Evolutionary conservation across 1,140 invertebrate species (phyloP), one percentile per base, ranked within the genome.

Genomic region (Melanaphis sacchari): DNA sequence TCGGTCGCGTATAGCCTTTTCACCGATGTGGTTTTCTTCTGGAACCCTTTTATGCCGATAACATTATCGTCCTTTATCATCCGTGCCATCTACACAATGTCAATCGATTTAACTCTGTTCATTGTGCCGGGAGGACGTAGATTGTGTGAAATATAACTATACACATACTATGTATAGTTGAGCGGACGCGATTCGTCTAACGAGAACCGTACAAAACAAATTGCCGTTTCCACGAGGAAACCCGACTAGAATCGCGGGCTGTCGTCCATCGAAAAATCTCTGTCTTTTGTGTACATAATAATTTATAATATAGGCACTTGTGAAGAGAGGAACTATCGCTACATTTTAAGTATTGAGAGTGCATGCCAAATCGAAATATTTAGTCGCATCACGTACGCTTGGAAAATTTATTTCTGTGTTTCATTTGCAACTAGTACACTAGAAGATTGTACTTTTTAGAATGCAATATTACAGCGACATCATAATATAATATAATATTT

Each of bases 1-100:
- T 85, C 38, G 9, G 9, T 9, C 22, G 40, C 26, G 38, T 41
- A n/a, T 49, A 87, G 46, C 43, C 85, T 87, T 87, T 46, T 21
- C 18, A 43, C 31, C 84, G 26, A 85, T 85, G 84, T 9, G 84
- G 84, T 85, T 85, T 85, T 85, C 84, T 85, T 85, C 40, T 26
- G 5, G 31, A 46, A 46, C 43, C 43, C 40, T 18, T 43, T 11
- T 31, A 43, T 31, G 15, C 26, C 21, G 36, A 84, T 38, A 40
- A 84, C 38, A 84, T 38, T 24, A 38, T 84, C 38, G 8, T 41
- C 38, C 38, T 41, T 24, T 84, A 41, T 84, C 81, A 31, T 40
- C 36, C 8, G n/a, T 76, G 8, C 54, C 54, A 8, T 59, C 54
- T 59, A 26, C 54, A 38, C n/a, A 38, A 40, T 18, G 89, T 59